phyloP scores from a whole-genome alignment of 2,888 invertebrate species.

The Himalopsyche japonica region DNA sequence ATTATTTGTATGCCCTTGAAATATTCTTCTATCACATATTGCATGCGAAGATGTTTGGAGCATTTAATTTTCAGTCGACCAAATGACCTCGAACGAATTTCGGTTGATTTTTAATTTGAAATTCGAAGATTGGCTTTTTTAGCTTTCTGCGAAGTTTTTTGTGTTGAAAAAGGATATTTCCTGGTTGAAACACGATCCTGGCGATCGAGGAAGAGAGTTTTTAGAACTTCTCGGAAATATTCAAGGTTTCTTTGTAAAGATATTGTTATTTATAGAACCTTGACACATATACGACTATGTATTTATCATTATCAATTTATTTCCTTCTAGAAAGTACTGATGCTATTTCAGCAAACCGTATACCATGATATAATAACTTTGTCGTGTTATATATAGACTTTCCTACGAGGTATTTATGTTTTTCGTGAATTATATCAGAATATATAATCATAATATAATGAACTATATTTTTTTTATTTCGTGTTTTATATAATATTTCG shows the following conservation, averaged over 20 bases:
- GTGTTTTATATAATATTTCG: too few species aligned
- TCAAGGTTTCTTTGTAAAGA: neutral
- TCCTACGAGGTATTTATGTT: too few species aligned
- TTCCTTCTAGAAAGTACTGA: too few species aligned
- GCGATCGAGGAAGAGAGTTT: constrained; percentile 5
- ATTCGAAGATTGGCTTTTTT: constrained; percentile 17
- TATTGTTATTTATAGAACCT: too few species aligned
- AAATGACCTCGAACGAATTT: neutral
- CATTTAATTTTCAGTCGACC: neutral
- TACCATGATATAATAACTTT: too few species aligned
- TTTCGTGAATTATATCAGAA: too few species aligned
- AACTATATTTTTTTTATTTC: too few species aligned
- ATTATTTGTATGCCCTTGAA: constrained; percentile 40
- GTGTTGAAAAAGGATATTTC: constrained; percentile 32
- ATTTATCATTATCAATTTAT: too few species aligned
- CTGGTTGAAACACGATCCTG: constrained; percentile 36
- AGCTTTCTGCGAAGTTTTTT: constrained; percentile 32
- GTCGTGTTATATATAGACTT: too few species aligned
- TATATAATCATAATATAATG: too few species aligned
- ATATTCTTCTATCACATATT: constrained; percentile 33
- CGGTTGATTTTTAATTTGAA: neutral
- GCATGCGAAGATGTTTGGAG: constrained; percentile 5
- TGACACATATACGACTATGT: too few species aligned
- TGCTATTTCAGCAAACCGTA: too few species aligned
- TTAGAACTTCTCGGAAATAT: neutral